These are phyloP conservation scores for Romanomermis culicivorax DNA, from an alignment of 2,888 invertebrate species.

Conservation along the genomic window DNA sequence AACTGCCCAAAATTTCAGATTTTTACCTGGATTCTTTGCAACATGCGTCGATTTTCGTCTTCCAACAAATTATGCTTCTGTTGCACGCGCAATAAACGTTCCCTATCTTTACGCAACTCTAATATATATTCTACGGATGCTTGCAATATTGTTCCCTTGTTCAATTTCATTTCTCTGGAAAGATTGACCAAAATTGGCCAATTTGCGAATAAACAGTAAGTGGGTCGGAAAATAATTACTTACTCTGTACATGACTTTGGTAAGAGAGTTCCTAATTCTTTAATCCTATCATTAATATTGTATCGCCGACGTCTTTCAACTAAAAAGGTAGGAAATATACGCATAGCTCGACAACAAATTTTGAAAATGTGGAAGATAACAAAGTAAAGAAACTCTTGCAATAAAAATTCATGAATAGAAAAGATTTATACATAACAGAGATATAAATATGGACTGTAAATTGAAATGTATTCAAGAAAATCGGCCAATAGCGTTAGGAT, in stretches of 20 bases:
- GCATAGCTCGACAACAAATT: neutral
- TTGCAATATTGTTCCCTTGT: constrained; percentile 74
- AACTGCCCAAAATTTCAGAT: too few relatives aligned
- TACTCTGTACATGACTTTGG: constrained; percentile 49
- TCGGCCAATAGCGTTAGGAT: too few relatives aligned
- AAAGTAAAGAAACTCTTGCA: too few relatives aligned
- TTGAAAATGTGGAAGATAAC: too few relatives aligned
- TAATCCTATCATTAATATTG: constrained; percentile 93
- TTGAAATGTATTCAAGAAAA: too few relatives aligned
- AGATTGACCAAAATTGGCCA: neutral
- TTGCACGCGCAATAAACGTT: constrained; percentile 52
- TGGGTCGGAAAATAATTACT: constrained; percentile 2
- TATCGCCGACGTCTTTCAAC: constrained; percentile 46
- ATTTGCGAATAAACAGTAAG: too few relatives aligned
- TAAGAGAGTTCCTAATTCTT: constrained; percentile 74
- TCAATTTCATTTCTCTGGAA: constrained; percentile 32
- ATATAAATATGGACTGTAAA: too few relatives aligned
- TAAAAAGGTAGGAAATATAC: constrained; percentile 13
- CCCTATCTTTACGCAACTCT: constrained; percentile 47
- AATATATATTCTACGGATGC: constrained; percentile 92
- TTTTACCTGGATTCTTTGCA: constrained; percentile 4
- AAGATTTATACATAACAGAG: too few relatives aligned
- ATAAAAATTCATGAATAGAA: too few relatives aligned
- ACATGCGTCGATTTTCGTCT: neutral
- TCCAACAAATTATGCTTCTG: constrained; percentile 57